Evolutionary conservation across 2,113 vertebrate species (phyloP).

Genomic region (Psettodes erumei): DNA sequence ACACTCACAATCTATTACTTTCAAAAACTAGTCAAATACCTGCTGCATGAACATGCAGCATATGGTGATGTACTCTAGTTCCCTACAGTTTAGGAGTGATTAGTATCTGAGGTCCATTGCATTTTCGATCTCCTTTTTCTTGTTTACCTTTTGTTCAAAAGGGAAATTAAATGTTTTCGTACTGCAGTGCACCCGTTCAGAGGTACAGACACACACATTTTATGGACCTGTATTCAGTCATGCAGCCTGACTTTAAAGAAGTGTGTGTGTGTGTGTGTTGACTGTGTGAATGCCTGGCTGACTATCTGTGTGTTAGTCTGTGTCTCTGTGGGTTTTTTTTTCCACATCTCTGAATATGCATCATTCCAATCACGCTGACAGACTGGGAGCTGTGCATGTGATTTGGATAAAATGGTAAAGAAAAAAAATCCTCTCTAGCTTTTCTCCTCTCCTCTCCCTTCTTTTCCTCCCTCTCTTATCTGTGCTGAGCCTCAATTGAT

Average conservation of each 20-base stretch:
- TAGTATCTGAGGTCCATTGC: background rate
- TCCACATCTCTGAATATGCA: conserved; percentile 15
- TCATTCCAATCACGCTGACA: conserved; percentile 37
- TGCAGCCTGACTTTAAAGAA: conserved; percentile 4
- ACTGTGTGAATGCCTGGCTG: conserved; percentile 7
- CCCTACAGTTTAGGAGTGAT: conserved; percentile 24
- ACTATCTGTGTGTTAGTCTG: conserved; percentile 22
- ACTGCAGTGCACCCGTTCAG: background rate
- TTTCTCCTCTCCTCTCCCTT: background rate
- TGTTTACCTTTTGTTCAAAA: conserved; percentile 35
- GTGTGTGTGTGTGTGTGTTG: conserved; percentile 6
- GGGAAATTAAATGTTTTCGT: conserved; percentile 5
- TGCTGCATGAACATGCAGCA: conserved; percentile 15
- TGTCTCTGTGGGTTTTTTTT: background rate
- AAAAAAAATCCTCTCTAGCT: background rate
- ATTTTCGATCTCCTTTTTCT: conserved; percentile 17
- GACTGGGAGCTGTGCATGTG: conserved; percentile 9
- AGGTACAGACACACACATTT: background rate
- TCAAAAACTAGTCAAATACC: conserved; percentile 28
- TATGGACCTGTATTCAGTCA: background rate
- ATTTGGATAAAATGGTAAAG: conserved; percentile 47
- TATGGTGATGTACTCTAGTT: conserved; percentile 1
- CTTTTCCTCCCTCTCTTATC: conserved; percentile 17
- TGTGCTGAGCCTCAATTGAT: conserved; percentile 17
- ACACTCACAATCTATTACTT: conserved; percentile 16